Percentiles rank a stretch among this genome's conserved stretches.
Conservation (phyloP, 2,113 vertebrate genomes). For the Amazona guildingii region DNA sequence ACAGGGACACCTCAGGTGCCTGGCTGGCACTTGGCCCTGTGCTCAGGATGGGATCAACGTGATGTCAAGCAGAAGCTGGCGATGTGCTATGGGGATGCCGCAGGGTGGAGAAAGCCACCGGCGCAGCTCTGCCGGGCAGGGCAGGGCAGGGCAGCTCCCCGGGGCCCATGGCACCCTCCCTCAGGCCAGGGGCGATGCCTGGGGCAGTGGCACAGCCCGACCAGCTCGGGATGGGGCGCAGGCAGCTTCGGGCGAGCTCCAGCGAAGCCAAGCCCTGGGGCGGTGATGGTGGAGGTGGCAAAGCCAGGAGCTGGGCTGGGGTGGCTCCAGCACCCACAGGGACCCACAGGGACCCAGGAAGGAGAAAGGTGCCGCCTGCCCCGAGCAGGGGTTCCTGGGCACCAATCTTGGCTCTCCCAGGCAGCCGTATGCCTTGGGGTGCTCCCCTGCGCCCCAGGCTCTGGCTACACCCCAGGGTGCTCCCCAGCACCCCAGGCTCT, state of each 20-base stretch:
- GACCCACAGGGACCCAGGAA: neutral
- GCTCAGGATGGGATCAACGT: neutral
- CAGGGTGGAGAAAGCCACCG: neutral
- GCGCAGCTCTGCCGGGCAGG: neutral
- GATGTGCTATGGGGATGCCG: neutral
- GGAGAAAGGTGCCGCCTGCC: neutral
- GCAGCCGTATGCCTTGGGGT: neutral
- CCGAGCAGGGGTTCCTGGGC: neutral
- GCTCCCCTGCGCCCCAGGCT: neutral
- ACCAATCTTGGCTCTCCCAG: neutral
- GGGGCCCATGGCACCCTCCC: neutral
- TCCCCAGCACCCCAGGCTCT: neutral
- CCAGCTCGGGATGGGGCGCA: neutral
- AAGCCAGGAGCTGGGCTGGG: neutral
- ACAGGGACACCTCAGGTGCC: neutral
- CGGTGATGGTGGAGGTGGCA: rapidly evolving
- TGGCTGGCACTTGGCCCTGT: rapidly evolving
- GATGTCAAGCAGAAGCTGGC: neutral
- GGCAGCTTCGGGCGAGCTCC: neutral
- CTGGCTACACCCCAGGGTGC: too few species aligned
- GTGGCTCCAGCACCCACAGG: neutral
- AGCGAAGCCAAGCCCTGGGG: neutral
- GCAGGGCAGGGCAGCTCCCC: neutral
- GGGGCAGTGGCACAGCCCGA: neutral
- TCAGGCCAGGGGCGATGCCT: neutral